phyloP scores from a whole-genome alignment of 2,113 vertebrate genomes.

The Raja brachyura region DNA sequence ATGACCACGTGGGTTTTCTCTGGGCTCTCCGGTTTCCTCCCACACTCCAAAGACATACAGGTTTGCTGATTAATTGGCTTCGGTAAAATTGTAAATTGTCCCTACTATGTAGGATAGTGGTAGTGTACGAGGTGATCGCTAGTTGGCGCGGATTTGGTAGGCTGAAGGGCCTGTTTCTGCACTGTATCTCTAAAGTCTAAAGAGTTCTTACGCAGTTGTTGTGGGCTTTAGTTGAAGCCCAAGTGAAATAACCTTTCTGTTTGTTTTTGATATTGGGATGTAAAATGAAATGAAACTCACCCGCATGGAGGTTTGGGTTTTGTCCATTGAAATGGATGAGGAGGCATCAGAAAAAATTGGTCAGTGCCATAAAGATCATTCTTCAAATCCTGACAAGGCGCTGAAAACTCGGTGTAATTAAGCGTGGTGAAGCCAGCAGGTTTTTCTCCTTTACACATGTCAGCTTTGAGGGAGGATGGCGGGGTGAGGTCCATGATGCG shows the following conservation, averaged over 20 bases:
- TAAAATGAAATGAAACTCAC: neutral
- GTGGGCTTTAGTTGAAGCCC: neutral
- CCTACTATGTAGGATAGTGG: no score
- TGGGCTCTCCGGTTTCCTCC: no score
- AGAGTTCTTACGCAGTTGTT: neutral
- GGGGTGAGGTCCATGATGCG: conserved; percentile 22
- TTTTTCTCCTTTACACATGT: conserved; percentile 31
- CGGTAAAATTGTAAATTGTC: no score
- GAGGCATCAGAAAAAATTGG: conserved; percentile 23
- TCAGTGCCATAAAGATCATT: conserved; percentile 15
- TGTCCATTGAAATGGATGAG: conserved; percentile 21
- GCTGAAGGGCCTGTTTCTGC: no score
- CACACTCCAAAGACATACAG: no score
- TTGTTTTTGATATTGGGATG: neutral
- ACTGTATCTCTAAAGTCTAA: neutral
- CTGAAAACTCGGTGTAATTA: neutral
- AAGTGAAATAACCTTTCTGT: neutral
- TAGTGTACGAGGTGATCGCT: no score
- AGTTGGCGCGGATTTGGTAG: no score
- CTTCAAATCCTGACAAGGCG: neutral
- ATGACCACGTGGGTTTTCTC: no score
- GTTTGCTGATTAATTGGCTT: no score
- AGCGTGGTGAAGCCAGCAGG: neutral
- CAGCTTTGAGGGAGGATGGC: conserved; percentile 27
- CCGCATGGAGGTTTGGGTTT: conserved; percentile 26